A percentile compares a stretch with the other conserved stretches of the same genome.
Evolutionary conservation across 92 coral and sea anemone species (phyloP).

Genomic region (Heliopora coerulea): DNA sequence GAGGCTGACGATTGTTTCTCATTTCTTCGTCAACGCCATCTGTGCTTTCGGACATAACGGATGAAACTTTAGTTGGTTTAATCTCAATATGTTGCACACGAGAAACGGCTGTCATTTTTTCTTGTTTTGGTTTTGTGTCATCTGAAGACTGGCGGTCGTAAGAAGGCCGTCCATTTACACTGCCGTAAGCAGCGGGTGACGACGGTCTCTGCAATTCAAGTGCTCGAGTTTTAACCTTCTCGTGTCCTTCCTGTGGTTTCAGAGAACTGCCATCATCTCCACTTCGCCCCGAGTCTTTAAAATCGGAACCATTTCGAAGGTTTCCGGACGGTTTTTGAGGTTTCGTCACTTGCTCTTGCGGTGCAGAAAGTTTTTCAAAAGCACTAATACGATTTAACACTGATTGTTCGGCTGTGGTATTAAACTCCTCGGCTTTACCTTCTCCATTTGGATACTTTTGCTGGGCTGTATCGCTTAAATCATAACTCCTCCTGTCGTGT

Average conservation of each 20-base stretch:
- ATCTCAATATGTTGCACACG: constrained; percentile 54
- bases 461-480: constrained; percentile 1
- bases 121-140: constrained; percentile 69
- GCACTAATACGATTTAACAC: constrained; percentile 17
- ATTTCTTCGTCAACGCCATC: constrained; percentile 24
- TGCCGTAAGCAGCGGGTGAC: neutral
- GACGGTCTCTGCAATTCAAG: constrained; percentile 3
- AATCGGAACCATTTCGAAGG: constrained; percentile 18
- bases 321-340: constrained; percentile 1
- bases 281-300: constrained; percentile 1
- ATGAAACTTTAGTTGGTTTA: constrained; percentile 72
- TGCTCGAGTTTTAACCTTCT: constrained; percentile 10
- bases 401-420: constrained; percentile 7
- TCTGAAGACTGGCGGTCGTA: constrained; percentile 27
- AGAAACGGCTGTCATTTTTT: constrained; percentile 40
- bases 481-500: constrained; percentile 32
- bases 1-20: constrained; percentile 22
- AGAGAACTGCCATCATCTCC: constrained; percentile 11
- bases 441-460: constrained; percentile 5
- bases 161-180: neutral
- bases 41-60: constrained; percentile 35
- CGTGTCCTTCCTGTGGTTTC: neutral
- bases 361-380: constrained; percentile 6
- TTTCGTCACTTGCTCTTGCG: neutral
- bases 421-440: neutral